These are phyloP conservation scores for Hemicrepidius hirtus DNA, from an alignment of 2,888 invertebrate species.

Conservation along the genomic window DNA sequence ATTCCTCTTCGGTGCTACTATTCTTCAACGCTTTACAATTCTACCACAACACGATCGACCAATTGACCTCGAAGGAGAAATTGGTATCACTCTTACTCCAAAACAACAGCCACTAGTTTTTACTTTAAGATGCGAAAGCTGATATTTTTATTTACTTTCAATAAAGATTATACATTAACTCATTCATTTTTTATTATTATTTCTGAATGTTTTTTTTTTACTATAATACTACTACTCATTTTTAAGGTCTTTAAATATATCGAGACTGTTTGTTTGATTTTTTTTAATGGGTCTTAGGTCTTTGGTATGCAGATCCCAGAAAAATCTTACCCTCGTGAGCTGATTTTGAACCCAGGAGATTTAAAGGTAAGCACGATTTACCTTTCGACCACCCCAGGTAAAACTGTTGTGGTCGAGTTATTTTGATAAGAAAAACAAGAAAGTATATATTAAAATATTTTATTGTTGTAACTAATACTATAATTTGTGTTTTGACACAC, in stretches of 20 bases:
- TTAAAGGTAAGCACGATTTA: no score
- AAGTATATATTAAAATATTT: constrained; percentile 30
- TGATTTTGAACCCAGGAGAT: no score
- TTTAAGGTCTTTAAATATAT: no score
- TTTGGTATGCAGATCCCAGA: no score
- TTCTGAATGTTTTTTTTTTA: no score
- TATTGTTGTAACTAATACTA: constrained; percentile 49
- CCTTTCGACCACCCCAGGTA: background rate
- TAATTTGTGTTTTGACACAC: constrained; percentile 42
- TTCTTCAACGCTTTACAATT: constrained; percentile 77
- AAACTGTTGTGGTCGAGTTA: background rate
- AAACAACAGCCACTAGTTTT: constrained; percentile 71
- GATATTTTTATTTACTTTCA: no score
- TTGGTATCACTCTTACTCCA: constrained; percentile 85
- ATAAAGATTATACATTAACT: no score
- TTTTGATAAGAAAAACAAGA: background rate
- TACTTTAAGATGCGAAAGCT: constrained; percentile 12
- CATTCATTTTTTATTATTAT: no score
- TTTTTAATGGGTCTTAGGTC: no score
- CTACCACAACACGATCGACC: constrained; percentile 66
- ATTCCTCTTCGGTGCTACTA: constrained; percentile 77
- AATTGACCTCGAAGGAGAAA: constrained; percentile 80
- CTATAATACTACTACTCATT: no score
- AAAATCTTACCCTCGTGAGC: no score
- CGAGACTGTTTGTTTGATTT: no score